A percentile compares a stretch with the other conserved stretches of the same genome.
These are phyloP conservation scores for Pegoplata infirma DNA, from an alignment of 2,888 invertebrate species.

Conservation along the genomic window DNA sequence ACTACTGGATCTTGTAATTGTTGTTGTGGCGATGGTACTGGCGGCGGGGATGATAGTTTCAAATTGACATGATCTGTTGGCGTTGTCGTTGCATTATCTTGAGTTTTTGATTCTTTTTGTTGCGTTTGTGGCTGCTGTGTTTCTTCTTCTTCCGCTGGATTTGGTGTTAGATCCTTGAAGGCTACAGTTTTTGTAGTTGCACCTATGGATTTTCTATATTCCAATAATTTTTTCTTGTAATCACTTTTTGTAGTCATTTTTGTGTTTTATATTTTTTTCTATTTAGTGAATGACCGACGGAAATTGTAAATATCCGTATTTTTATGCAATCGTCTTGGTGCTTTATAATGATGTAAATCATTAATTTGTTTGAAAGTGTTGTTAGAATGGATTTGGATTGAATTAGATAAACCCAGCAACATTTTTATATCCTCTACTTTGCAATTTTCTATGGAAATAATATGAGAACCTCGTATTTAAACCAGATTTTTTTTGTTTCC, in stretches of 20 bases:
- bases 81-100: background rate
- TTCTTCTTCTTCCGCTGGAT: background rate
- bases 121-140: background rate
- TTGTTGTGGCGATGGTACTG: background rate
- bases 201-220: constrained; percentile 51
- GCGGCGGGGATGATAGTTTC: constrained; percentile 22
- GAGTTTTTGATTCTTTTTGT: background rate
- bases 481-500: no score
- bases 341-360: constrained; percentile 13
- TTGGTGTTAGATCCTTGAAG: constrained; percentile 24
- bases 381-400: background rate
- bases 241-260: constrained; percentile 38
- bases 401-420: background rate
- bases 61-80: constrained; percentile 8
- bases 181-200: constrained; percentile 34
- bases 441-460: no score
- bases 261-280: background rate
- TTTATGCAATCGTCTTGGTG: constrained; percentile 15
- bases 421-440: no score
- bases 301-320: constrained; percentile 9
- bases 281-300: constrained; percentile 20
- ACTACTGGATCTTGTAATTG: background rate
- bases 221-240: constrained; percentile 49
- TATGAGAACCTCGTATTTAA: no score
- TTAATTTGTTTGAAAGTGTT: constrained; percentile 13